A percentile compares a stretch with the other conserved stretches of the same genome.
Conservation (phyloP, 2,888 invertebrate species). For the Hemaris fuciformis region DNA sequence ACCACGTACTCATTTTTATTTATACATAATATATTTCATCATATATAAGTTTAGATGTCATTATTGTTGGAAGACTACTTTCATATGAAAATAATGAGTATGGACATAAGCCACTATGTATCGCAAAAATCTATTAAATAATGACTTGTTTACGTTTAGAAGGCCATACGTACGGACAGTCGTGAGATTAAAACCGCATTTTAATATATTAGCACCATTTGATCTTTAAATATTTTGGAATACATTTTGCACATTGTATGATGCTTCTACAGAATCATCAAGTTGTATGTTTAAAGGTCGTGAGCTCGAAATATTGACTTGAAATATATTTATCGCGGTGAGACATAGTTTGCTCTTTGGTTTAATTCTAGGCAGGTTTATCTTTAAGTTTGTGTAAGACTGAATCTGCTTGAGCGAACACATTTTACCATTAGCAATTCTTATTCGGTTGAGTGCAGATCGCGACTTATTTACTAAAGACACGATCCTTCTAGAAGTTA, state of each 20-base stretch:
- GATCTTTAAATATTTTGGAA: not conserved
- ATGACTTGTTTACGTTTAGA: not conserved
- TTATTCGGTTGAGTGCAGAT: not conserved
- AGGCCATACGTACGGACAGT: not conserved
- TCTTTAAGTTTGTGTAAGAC: constrained; percentile 49
- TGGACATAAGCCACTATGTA: too few relatives aligned
- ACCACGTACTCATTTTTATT: too few relatives aligned
- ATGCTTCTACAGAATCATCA: not conserved
- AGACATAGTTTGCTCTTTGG: constrained; percentile 20
- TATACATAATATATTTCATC: too few relatives aligned
- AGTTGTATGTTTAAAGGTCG: not conserved
- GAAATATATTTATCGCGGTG: constrained; percentile 10
- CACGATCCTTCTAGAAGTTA: too few relatives aligned
- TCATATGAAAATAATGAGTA: too few relatives aligned
- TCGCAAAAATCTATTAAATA: too few relatives aligned
- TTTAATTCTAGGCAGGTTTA: constrained; percentile 31
- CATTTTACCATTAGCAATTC: not conserved
- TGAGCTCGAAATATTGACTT: not conserved
- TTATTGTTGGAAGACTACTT: too few relatives aligned
- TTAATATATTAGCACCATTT: not conserved
- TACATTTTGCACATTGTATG: not conserved
- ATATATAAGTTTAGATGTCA: too few relatives aligned
- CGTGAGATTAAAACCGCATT: not conserved
- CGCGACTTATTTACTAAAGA: not conserved
- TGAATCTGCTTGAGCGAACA: constrained; percentile 36